Conservation (phyloP, 1,140 invertebrate genomes). For the Magallana angulata region DNA sequence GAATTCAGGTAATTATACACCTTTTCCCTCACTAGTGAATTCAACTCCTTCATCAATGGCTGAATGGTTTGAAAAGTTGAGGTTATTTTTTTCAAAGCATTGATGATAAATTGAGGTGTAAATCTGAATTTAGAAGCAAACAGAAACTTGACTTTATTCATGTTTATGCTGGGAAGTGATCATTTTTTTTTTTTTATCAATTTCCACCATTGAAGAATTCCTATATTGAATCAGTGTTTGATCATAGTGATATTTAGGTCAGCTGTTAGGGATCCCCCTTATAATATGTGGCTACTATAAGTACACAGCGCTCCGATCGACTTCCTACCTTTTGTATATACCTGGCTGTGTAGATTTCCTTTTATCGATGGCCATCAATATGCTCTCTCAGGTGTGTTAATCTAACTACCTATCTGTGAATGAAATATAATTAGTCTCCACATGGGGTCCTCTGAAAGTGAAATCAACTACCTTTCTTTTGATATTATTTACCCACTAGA, state of each 20-base stretch:
- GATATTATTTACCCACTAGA: not conserved
- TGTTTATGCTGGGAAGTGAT: no score
- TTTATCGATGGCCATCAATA: not conserved
- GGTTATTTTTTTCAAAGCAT: no score
- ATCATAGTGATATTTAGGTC: no score
- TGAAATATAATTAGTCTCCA: slow-evolving; percentile 13
- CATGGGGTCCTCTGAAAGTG: slow-evolving; percentile 15
- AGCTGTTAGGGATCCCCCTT: no score
- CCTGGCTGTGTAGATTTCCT: not conserved
- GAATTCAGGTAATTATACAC: not conserved
- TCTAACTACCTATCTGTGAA: slow-evolving; percentile 19
- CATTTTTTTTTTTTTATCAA: no score
- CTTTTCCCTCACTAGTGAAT: not conserved
- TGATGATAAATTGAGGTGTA: no score
- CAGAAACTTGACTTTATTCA: no score
- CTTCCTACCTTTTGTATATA: not conserved
- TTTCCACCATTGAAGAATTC: no score
- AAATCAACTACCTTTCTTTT: not conserved
- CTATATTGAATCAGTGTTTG: no score
- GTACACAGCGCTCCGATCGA: not conserved
- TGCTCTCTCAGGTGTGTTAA: slow-evolving; percentile 1
- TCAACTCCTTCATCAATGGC: not conserved
- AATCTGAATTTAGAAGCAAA: no score
- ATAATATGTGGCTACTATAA: not conserved
- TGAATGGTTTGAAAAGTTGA: no score